Evolutionary conservation across 2,888 invertebrate genomes (phyloP), one percentile per base, ranked within the genome.

Genomic region (Phaedon cochleariae): DNA sequence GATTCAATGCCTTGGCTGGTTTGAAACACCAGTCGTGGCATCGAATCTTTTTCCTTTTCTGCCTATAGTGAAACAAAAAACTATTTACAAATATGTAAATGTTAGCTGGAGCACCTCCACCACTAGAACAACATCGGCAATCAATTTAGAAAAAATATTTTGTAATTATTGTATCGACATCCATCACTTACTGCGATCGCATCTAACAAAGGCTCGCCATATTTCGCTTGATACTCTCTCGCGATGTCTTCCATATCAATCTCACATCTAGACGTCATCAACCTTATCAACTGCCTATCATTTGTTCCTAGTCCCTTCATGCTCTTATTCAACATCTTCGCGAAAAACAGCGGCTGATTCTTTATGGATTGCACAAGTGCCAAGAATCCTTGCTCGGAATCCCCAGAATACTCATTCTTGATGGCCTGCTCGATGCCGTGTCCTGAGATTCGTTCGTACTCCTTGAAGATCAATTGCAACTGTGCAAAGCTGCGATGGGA

Each of bases 271-370:
- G 94, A 93, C 53, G 94, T 92, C 76, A 96, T 87, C 63, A 96
- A 85, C 77, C 96, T 90, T 75, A 96, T 95, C 72, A 97, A 86
- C 75, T 93, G 91, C 54, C 89, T 87, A 81, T 97, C 96, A 79
- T 94, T 92, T 2, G 96, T 97, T 66, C 97, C 97, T 70, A 93
- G 82, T 3, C 97, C 96, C 80, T 92, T 92, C 94, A 97, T 95
- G 59, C 93, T 90, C 79, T 93, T 91, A 84, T 95, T 90, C 59
- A 97, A 86, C 48, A 92, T 89, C 79, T 93, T 92, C 0, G 96
- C 96, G 84, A 95, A 96, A 86, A 92, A 97, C 34, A 88, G 87
- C 0, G 92, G 87, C 82, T 92, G 90, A 82, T 94, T 92, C 78
- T 90, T 90, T 0, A 93, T 92, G 70, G 92, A 91, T 82, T 91